These are phyloP conservation scores for Aphidius colemani DNA, from an alignment of 2,888 invertebrate species.

Conservation along the genomic window DNA sequence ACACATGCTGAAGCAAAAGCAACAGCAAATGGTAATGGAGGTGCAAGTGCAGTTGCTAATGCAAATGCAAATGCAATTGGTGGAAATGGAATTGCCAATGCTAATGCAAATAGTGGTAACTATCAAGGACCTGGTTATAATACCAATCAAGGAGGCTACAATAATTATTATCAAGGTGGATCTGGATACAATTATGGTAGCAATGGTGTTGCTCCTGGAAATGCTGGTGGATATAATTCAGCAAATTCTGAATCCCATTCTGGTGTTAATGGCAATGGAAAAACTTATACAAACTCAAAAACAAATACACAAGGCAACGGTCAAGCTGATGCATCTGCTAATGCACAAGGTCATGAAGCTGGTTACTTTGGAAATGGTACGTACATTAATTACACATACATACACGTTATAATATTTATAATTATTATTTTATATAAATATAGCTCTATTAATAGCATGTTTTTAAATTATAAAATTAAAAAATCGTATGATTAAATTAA, in stretches of 20 bases:
- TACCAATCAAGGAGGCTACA: conserved; percentile 20
- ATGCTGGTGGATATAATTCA: conserved; percentile 21
- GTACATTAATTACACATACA: no score
- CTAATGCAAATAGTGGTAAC: conserved; percentile 11
- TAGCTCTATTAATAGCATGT: no score
- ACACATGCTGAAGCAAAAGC: conserved; percentile 42
- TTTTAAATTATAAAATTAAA: no score
- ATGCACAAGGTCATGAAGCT: background rate
- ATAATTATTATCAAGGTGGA: background rate
- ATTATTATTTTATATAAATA: no score
- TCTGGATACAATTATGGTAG: conserved; percentile 19
- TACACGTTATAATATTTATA: no score
- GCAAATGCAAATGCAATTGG: conserved; percentile 27
- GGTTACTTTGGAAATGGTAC: no score
- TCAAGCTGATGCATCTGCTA: conserved; percentile 12
- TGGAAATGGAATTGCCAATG: conserved; percentile 32
- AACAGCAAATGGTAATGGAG: conserved; percentile 33
- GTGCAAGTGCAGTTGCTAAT: conserved; percentile 32
- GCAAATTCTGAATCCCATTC: conserved; percentile 34
- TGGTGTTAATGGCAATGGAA: conserved; percentile 27
- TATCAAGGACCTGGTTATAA: conserved; percentile 9
- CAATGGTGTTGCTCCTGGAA: conserved; percentile 18
- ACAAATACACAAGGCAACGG: conserved; percentile 23
- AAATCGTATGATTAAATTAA: no score
- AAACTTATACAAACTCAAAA: conserved; percentile 16